Percentiles rank a stretch among this genome's conserved stretches.
Evolutionary conservation across 2,113 vertebrate genomes (phyloP).

Genomic region (Beaufortia kweichowensis): DNA sequence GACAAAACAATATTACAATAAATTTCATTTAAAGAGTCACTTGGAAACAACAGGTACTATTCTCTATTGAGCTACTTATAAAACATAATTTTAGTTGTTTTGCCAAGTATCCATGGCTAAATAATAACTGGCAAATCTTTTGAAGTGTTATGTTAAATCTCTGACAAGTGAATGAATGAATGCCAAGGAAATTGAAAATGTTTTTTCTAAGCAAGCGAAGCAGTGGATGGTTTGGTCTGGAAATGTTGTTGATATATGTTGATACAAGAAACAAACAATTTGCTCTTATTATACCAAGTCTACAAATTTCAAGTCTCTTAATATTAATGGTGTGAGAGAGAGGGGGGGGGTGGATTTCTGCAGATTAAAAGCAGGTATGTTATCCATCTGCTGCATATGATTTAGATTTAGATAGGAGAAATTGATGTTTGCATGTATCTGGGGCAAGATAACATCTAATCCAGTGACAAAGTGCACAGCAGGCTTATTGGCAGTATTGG

Average conservation of each 20-base stretch:
- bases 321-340: not conserved
- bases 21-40: conserved; percentile 33
- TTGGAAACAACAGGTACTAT: conserved; percentile 65
- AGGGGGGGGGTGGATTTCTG: not conserved
- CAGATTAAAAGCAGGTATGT: not conserved
- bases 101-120: conserved; percentile 72
- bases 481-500: not conserved
- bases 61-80: conserved; percentile 66
- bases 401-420: conserved; percentile 9
- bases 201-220: conserved; percentile 71
- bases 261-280: not conserved
- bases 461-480: not conserved
- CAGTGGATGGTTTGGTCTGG: conserved; percentile 39
- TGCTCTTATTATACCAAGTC: not conserved
- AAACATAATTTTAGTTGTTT: conserved; percentile 64
- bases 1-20: not conserved
- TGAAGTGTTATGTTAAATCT: conserved; percentile 69
- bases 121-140: conserved; percentile 70
- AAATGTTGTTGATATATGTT: not conserved
- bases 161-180: conserved; percentile 68
- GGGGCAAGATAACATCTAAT: not conserved
- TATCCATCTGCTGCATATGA: conserved; percentile 7
- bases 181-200: conserved; percentile 70
- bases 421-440: not conserved
- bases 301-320: not conserved